These are phyloP conservation scores for human DNA, from an alignment of 2,113 vertebrate genomes.

Conservation along the genomic window GRCh38 chr21:33094001-33094500, in stretches of 20 bases:
- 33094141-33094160: background rate
- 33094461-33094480: no score
- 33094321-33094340: background rate
- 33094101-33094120: background rate
- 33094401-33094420: background rate
- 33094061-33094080: no score
- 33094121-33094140: background rate
- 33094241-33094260: background rate
- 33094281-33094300: background rate
- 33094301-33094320: background rate
- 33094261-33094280: background rate
- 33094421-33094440: no score
- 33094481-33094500: no score
- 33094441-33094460: no score
- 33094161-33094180: fast-evolving
- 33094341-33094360: background rate
- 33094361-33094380: background rate
- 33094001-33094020: background rate
- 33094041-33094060: background rate
- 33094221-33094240: background rate
- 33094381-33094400: background rate
- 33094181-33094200: background rate
- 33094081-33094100: background rate
- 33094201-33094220: background rate
- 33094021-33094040: background rate